Evolutionary conservation across 2,888 invertebrate species (phyloP), one percentile per base, ranked within the genome.

Genomic region (Achlya flavicornis): DNA sequence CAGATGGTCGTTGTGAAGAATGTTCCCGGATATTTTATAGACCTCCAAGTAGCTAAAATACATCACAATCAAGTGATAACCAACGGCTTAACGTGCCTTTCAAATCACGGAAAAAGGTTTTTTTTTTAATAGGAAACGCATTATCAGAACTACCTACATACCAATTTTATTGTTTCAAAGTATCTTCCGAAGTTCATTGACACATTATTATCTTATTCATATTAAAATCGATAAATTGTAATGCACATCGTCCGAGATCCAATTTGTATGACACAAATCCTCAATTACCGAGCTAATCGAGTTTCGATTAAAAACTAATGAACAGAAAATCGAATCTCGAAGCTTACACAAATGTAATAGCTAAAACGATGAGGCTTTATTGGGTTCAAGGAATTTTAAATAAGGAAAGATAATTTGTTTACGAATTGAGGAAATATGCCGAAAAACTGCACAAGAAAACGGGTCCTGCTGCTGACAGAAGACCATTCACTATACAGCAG

Each of bases 181-280:
- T 10, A 12, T 43, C 4, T 43, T 14, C 19, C 16, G 41, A 10
- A 41, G 59, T 59, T 59, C 59, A 59, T 41, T 41, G 19, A 59
- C 38, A 32, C 38, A 16, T 16, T 4, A 35, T 58, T 48, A 48
- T 48, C 16, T 7, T 35, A 7, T 32, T 16, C 8, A 12, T 35
- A 7, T 32, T 16, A 2, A 12, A 58, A 33, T 58, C 58, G 33
- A 58, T 59, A 59, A 59, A 38, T 59, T 35, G 41, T 41, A 38
- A 12, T 35, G 4, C 16, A 4, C 11, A 59, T 10, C 59, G 58
- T 6, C 19, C 7, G 41, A 19, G 33, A 41, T 41, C 41, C 60
- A 41, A 43, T 41, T 41, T 19, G 41, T 26, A 38, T 59, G 59
- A 43, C 41, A 41, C 60, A 41, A 43, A 41, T 60, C 12, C 41